A percentile compares a stretch with the other conserved stretches of the same genome.
Conservation (phyloP, 64 coral and sea anemone species). For the Stylophora pistillata region DNA sequence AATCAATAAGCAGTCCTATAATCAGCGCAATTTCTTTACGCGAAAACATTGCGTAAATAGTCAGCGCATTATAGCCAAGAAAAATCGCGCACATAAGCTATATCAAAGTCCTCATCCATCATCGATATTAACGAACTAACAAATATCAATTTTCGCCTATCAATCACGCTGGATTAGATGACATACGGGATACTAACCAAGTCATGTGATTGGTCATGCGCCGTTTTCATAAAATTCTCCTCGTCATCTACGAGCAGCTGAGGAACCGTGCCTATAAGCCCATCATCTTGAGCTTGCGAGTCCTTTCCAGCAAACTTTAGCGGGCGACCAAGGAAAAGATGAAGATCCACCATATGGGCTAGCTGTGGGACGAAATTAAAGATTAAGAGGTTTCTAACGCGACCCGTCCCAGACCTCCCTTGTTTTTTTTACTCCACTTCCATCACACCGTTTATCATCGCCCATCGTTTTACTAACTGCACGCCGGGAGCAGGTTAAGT, state of each 20-base stretch:
- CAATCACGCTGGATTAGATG: not conserved
- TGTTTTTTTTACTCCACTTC: no score
- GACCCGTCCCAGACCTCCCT: no score
- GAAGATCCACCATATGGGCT: slow-evolving; percentile 86
- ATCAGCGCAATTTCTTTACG: no score
- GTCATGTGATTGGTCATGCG: slow-evolving; percentile 74
- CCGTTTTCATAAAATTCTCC: slow-evolving; percentile 69
- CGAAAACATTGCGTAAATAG: no score
- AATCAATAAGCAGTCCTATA: no score
- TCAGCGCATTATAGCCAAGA: no score
- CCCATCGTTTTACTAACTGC: no score
- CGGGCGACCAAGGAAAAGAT: slow-evolving; percentile 89
- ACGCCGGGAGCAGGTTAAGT: no score
- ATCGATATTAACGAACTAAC: not conserved
- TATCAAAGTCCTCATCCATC: not conserved
- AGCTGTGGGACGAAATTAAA: slow-evolving; percentile 16
- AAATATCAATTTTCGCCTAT: not conserved
- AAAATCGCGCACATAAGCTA: no score
- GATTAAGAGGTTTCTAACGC: no score
- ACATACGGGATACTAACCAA: slow-evolving; percentile 32
- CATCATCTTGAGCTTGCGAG: slow-evolving; percentile 44
- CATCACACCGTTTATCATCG: no score
- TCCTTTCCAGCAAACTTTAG: slow-evolving; percentile 55
- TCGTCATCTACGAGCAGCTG: slow-evolving; percentile 84
- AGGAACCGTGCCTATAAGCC: slow-evolving; percentile 75